These are phyloP conservation scores for Prunella himalayana DNA, from an alignment of 2,113 vertebrate genomes.

Conservation along the genomic window DNA sequence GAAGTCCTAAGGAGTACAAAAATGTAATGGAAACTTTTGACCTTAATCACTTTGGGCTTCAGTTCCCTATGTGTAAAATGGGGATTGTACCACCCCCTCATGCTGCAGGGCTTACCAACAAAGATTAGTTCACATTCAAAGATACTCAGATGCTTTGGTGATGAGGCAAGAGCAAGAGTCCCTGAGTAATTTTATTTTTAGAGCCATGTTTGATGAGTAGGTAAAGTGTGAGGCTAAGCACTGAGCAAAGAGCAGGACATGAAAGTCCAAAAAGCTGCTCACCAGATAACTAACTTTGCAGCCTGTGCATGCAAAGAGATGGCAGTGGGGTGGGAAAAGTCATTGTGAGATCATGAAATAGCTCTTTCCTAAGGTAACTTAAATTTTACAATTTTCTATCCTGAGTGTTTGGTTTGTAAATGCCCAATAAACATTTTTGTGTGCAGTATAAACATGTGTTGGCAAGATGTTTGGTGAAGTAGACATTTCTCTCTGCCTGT, in stretches of 20 bases:
- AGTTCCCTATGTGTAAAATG: slow-evolving; percentile 23
- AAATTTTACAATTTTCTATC: background rate
- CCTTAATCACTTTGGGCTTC: slow-evolving; percentile 31
- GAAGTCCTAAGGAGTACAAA: background rate
- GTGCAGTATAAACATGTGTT: background rate
- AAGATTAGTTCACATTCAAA: background rate
- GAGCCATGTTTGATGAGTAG: background rate
- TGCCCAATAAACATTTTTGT: background rate
- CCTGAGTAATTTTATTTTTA: slow-evolving; percentile 16
- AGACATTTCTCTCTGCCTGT: background rate
- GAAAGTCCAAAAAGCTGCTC: background rate
- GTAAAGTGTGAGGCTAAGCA: background rate
- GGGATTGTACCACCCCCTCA: slow-evolving; percentile 40
- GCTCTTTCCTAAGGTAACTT: background rate
- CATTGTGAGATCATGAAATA: background rate
- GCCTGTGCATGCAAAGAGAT: background rate
- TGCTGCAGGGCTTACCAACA: background rate
- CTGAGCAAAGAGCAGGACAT: background rate
- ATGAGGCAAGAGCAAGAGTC: background rate
- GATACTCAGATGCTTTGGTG: background rate
- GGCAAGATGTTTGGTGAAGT: background rate
- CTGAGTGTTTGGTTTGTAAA: background rate
- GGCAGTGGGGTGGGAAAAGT: background rate
- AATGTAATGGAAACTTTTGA: slow-evolving; percentile 56
- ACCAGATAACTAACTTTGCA: background rate